Conservation (phyloP, 2,797 vertebrate genomes). For the Rhodeus uyekii region DNA sequence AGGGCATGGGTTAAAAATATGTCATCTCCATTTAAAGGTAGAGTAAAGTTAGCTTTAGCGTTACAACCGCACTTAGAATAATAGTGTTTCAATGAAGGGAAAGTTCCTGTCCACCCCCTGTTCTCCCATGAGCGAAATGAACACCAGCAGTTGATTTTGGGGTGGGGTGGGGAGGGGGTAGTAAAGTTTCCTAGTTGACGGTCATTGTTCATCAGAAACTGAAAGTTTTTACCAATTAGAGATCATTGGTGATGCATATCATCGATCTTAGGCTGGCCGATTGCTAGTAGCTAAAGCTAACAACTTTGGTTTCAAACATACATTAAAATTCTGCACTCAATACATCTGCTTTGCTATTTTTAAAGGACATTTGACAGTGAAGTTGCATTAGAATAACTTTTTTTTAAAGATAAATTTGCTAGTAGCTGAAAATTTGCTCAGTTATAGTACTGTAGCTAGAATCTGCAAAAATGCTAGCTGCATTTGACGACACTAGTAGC, state of each 20-base stretch:
- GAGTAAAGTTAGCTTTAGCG: constrained; percentile 60
- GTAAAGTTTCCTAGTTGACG: not conserved
- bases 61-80: constrained; percentile 66
- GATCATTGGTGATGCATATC: not conserved
- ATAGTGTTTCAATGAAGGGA: constrained; percentile 64
- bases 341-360: not conserved
- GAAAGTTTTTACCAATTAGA: not conserved
- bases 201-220: not conserved
- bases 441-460: not conserved
- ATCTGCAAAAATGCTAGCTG: not conserved
- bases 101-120: constrained; percentile 74
- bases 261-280: not conserved
- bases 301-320: not conserved
- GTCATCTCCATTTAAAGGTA: constrained; percentile 75
- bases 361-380: not conserved
- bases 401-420: not conserved
- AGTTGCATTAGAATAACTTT: not conserved
- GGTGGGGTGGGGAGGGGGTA: constrained; percentile 5
- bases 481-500: not conserved
- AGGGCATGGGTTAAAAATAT: constrained; percentile 76
- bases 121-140: constrained; percentile 74
- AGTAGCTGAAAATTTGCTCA: not conserved
- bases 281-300: not conserved
- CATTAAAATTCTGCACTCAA: not conserved
- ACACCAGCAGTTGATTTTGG: constrained; percentile 53